phyloP scores from a whole-genome alignment of 1,140 invertebrate species.

The Dolichoris vasculosae region DNA sequence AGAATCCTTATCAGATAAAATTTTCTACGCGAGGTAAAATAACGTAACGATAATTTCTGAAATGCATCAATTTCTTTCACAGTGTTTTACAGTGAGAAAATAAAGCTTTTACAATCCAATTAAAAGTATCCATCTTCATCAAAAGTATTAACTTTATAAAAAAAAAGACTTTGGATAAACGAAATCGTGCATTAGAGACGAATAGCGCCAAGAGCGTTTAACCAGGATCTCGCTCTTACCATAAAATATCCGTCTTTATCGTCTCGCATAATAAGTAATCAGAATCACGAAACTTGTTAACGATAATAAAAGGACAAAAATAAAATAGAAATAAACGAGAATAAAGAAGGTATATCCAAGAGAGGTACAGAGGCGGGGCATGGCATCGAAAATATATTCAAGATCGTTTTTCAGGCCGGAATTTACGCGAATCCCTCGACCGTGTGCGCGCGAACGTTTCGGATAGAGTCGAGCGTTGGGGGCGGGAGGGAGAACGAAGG shows the following conservation, averaged over 20 bases:
- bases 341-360: constrained; percentile 39
- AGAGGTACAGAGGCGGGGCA: constrained; percentile 56
- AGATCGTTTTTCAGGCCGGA: constrained; percentile 72
- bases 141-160: background rate
- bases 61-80: no score
- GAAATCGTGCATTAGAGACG: background rate
- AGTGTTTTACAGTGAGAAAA: no score
- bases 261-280: background rate
- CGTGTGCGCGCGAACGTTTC: background rate
- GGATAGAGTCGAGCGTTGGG: background rate
- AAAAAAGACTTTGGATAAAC: background rate
- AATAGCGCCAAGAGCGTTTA: background rate
- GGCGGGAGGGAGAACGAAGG: constrained; percentile 6
- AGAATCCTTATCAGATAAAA: no score
- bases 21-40: no score
- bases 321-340: background rate
- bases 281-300: background rate
- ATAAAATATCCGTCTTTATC: background rate
- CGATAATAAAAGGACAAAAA: background rate
- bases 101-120: no score
- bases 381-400: constrained; percentile 71
- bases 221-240: background rate
- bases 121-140: background rate
- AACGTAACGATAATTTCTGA: no score
- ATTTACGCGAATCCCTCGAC: constrained; percentile 59